Evolutionary conservation across 2,113 vertebrate species (phyloP).

Genomic region (Capreolus pygargus): DNA sequence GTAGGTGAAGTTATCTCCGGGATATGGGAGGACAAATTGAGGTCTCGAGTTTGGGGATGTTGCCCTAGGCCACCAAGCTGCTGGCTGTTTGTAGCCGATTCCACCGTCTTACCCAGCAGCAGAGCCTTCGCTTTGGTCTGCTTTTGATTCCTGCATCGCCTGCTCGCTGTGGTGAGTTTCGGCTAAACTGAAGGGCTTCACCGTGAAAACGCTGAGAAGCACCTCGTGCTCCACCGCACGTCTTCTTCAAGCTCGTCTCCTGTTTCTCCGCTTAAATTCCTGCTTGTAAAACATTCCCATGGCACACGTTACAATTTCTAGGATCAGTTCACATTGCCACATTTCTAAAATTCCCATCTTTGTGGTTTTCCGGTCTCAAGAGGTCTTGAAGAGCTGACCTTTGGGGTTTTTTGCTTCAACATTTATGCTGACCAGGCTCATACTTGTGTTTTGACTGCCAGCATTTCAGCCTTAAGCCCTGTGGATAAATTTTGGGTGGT

Average conservation of each 20-base stretch:
- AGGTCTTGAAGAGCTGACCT: slow-evolving; percentile 27
- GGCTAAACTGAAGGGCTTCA: not conserved
- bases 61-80: not conserved
- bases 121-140: too few species aligned
- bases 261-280: not conserved
- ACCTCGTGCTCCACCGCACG: too few species aligned
- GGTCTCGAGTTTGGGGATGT: not conserved
- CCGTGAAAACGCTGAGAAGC: not conserved
- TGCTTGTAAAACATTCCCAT: not conserved
- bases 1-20: not conserved
- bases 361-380: slow-evolving; percentile 57
- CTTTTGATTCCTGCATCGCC: not conserved
- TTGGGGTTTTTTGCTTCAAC: not conserved
- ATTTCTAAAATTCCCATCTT: slow-evolving; percentile 49
- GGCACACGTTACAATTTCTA: not conserved
- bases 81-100: not conserved
- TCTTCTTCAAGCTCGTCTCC: not conserved
- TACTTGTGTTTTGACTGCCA: not conserved
- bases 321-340: not conserved
- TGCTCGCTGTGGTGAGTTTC: not conserved
- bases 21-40: not conserved
- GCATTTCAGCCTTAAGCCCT: not conserved
- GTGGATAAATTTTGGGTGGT: slow-evolving; percentile 37
- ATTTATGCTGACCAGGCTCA: slow-evolving; percentile 38
- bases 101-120: accelerated